Base-by-base conservation (phyloP, 2,888 invertebrate species). In the Dryadula phaetusa region DNA sequence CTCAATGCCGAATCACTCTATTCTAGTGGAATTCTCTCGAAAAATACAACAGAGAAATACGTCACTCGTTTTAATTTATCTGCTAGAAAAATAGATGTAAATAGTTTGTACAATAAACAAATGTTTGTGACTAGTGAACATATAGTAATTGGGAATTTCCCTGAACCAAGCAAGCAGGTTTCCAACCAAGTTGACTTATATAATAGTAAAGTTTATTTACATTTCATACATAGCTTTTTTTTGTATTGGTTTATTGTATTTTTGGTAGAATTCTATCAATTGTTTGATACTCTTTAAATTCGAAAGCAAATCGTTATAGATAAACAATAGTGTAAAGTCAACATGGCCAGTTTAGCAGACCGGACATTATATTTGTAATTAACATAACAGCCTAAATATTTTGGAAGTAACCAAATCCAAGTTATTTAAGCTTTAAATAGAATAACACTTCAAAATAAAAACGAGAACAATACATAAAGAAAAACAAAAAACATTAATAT, bases 341-440 rank as follows among this genome's bases (percentile, higher is more conserved):
- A 49, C n/a, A 49, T 49, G 49, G 49, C 49, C 25, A 22, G 49
- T 18, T n/a, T n/a, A n/a, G n/a, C n/a, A n/a, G n/a, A n/a, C n/a
- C n/a, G 37, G 3, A 37, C 2, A 37, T 2, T 7, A 5, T 12
- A 1, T 37, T 37, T 49, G 7, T 49, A 8, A 49, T 49, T n/a
- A 49, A 49, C 49, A 49, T 14, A 47, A 10, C 6, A 47, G 5
- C 25, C 14, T 8, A 47, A 47, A n/a, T 47, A 25, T 47, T 47
- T 47, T 47, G 46, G 46, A 46, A 14, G 12, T 12, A 10, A 12
- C 6, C 4, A 12, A 10, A 20, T 46, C 46, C 22, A 25, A 25
- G 22, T 10, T n/a, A 47, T 25, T 47, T 25, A 47, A 2, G 22
- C n/a, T 25, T 25, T n/a, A 22, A 47, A 47, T 7, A 47, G 25